phyloP scores from a whole-genome alignment of 2,113 vertebrate genomes.

The Pteronura brasiliensis region DNA sequence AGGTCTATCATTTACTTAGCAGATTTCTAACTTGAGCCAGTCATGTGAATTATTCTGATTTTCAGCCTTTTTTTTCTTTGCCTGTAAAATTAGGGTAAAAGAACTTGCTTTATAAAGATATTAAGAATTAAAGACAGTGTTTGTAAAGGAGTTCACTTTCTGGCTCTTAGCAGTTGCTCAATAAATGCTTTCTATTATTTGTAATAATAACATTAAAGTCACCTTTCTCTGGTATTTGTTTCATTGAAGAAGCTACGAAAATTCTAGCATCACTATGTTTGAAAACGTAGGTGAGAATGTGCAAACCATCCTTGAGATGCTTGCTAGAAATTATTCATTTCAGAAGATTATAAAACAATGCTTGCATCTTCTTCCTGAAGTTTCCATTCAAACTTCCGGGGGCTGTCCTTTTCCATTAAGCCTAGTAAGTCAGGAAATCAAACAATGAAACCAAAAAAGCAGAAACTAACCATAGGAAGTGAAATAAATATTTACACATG shows the following conservation, averaged over 20 bases:
- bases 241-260: background rate
- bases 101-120: background rate
- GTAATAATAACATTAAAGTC: background rate
- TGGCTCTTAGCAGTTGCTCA: background rate
- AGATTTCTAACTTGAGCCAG: background rate
- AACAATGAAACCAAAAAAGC: slow-evolving; percentile 33
- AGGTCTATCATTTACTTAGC: background rate
- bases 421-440: slow-evolving; percentile 51
- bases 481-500: slow-evolving; percentile 71
- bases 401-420: slow-evolving; percentile 33
- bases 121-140: background rate
- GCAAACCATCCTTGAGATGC: background rate
- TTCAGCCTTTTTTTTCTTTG: background rate
- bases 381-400: slow-evolving; percentile 2
- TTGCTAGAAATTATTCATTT: slow-evolving; percentile 44
- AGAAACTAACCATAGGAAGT: slow-evolving; percentile 58
- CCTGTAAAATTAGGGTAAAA: background rate
- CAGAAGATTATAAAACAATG: slow-evolving; percentile 14
- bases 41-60: background rate
- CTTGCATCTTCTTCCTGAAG: slow-evolving; percentile 12
- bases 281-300: background rate
- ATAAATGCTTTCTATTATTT: background rate
- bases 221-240: background rate
- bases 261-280: background rate
- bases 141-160: background rate